Conservation (phyloP, 2,797 vertebrate genomes). For the Gadopsis marmoratus region DNA sequence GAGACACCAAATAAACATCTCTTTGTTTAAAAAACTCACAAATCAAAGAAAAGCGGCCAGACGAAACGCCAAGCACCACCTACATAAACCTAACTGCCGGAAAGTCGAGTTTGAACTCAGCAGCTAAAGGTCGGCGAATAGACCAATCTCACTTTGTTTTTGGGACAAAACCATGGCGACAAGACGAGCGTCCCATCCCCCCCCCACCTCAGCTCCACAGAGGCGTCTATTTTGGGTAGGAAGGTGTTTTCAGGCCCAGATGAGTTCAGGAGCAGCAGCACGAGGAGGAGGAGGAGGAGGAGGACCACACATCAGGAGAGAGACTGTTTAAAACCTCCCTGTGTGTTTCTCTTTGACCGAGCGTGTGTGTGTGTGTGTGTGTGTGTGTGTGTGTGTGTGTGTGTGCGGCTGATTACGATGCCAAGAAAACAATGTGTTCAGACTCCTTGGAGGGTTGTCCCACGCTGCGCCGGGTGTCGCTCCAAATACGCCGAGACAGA, state of each 20-base stretch:
- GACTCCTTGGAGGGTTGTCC: conserved; percentile 65
- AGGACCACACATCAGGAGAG: conserved; percentile 76
- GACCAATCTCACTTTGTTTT: conserved; percentile 24
- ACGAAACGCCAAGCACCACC: not conserved
- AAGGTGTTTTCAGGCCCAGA: conserved; percentile 46
- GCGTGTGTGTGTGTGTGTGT: conserved; percentile 41
- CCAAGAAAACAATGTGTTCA: conserved; percentile 79
- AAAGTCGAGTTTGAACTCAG: not conserved
- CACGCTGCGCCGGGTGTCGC: conserved; percentile 39
- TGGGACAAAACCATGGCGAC: conserved; percentile 40
- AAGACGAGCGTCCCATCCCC: not conserved
- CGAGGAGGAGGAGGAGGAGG: conserved; percentile 1
- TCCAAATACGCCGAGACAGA: conserved; percentile 56
- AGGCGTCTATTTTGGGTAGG: conserved; percentile 41
- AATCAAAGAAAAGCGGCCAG: too few species aligned
- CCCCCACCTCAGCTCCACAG: not conserved
- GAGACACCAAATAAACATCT: not conserved
- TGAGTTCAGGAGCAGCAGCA: conserved; percentile 53
- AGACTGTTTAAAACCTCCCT: conserved; percentile 64
- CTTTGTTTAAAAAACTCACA: too few species aligned
- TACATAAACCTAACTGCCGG: not conserved
- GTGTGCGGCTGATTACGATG: conserved; percentile 58
- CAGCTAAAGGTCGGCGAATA: conserved; percentile 25
- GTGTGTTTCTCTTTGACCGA: conserved; percentile 54
- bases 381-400: conserved; percentile 51